Evolutionary conservation across 2,888 invertebrate species (phyloP), one percentile per base, ranked within the genome.

Genomic region (Hydraecia micacea): DNA sequence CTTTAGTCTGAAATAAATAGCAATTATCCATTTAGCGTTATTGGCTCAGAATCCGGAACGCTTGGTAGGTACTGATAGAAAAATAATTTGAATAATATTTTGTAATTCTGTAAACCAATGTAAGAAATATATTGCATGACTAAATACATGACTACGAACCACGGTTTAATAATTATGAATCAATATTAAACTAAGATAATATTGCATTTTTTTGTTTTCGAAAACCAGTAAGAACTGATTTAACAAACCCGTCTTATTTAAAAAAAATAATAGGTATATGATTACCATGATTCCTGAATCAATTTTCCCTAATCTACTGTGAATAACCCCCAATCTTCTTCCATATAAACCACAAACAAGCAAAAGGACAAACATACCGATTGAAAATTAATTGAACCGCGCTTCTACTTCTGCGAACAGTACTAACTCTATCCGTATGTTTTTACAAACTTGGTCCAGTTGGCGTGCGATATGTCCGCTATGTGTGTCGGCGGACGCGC

Each of bases 401-500:
- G 80, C 86, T 82, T 80, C 88, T 86, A 79, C 79, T 89, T 89
- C 89, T 89, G 87, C 87, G 88, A 87, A 89, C 81, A 73, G 89
- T 90, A 91, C 91, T 85, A 81, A 87, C 88, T 90, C 90, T 87
- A 91, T 92, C 91, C 95, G 95, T 95, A 91, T 93, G 95, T 96
- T 96, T 96, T 96, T 96, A 92, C 94, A 89, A 90, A 90, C 90
- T 87, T 94, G 96, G 93, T 95, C 96, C 92, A 95, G 93, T 96
- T 95, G 94, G 87, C 86, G 96, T 96, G 97, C 96, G 93, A 96
- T 97, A 96, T 96, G 96, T 93, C 85, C 88, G 95, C 94, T 96
- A 96, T 96, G 95, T 96, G 91, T 95, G 96, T 93, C 95, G 94
- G 95, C 96, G 96, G 96, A 96, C 95, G 95, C 94, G 92, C 93